Evolutionary conservation across 2,113 vertebrate genomes (phyloP).

Genomic region (Paratilapia polleni): DNA sequence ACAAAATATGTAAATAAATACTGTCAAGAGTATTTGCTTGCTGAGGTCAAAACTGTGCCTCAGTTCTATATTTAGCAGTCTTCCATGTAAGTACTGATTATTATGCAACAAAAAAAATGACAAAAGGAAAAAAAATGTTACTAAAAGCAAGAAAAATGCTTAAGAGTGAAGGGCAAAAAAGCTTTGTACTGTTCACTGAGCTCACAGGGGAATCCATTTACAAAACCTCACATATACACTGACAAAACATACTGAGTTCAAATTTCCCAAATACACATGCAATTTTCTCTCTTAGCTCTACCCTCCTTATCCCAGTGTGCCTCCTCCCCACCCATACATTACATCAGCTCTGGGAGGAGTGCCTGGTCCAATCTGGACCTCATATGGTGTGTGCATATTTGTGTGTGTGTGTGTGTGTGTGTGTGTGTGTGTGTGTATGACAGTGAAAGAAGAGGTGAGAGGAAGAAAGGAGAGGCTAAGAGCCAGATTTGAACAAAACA

Average conservation of each 20-base stretch:
- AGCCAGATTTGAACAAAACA: slow-evolving; percentile 12
- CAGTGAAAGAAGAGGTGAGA: background rate
- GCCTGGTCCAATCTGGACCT: slow-evolving; percentile 39
- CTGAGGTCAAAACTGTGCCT: slow-evolving; percentile 19
- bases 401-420: background rate
- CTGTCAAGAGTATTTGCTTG: background rate
- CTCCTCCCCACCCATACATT: slow-evolving; percentile 19
- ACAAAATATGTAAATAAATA: slow-evolving; percentile 17
- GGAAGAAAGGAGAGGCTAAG: slow-evolving; percentile 3
- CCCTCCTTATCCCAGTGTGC: slow-evolving; percentile 21
- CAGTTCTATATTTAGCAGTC: slow-evolving; percentile 13
- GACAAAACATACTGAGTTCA: background rate
- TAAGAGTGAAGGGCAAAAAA: slow-evolving; percentile 38
- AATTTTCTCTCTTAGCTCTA: slow-evolving; percentile 11
- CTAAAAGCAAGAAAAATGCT: slow-evolving; percentile 30
- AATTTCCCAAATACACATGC: background rate
- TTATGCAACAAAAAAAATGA: slow-evolving; percentile 22
- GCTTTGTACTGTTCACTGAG: slow-evolving; percentile 35
- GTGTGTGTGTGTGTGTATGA: background rate
- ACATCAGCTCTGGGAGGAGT: slow-evolving; percentile 42
- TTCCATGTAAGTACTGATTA: slow-evolving; percentile 16
- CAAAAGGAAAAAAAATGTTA: slow-evolving; percentile 18
- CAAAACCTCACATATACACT: slow-evolving; percentile 1
- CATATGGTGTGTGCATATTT: slow-evolving; percentile 17
- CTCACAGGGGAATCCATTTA: slow-evolving; percentile 25